Percentiles rank a stretch among this genome's conserved stretches.
phyloP scores from a whole-genome alignment of 1,140 invertebrate genomes.

The Idris sp. region DNA sequence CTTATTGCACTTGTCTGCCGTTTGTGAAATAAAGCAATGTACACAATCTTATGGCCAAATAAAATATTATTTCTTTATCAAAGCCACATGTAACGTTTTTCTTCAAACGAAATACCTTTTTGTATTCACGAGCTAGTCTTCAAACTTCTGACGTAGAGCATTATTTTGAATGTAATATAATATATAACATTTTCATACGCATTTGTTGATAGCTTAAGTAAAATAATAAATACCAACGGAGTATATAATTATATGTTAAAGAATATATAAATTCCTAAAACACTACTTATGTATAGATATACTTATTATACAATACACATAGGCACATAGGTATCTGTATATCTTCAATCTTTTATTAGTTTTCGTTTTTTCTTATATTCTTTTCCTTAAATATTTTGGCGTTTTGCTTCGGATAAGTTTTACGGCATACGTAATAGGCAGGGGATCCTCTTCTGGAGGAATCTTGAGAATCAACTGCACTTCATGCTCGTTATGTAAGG shows the following conservation, averaged over 20 bases:
- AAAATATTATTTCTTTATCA: conserved; percentile 76
- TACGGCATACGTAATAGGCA: conserved; percentile 67
- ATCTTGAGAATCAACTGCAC: conserved; percentile 48
- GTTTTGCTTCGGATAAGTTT: conserved; percentile 72
- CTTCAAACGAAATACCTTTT: conserved; percentile 69
- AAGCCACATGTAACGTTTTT: conserved; percentile 71
- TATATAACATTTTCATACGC: no score
- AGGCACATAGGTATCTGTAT: no score
- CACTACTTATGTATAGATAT: no score
- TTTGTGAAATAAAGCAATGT: conserved; percentile 62
- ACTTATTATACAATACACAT: no score
- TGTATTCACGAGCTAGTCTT: conserved; percentile 65
- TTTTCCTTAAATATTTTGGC: conserved; percentile 29
- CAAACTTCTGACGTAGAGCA: no score
- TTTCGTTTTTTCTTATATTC: conserved; percentile 18
- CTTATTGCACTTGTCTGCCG: conserved; percentile 38
- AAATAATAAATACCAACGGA: no score
- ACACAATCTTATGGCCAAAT: conserved; percentile 66
- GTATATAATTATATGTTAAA: no score
- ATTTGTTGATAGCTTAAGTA: no score
- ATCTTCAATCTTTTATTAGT: no score
- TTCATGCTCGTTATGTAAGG: conserved; percentile 36
- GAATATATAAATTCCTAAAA: no score
- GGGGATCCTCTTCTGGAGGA: conserved; percentile 30
- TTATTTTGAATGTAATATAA: no score